Evolutionary conservation across 2,113 vertebrate species (phyloP).

Genomic region (Rutilus rutilus): DNA sequence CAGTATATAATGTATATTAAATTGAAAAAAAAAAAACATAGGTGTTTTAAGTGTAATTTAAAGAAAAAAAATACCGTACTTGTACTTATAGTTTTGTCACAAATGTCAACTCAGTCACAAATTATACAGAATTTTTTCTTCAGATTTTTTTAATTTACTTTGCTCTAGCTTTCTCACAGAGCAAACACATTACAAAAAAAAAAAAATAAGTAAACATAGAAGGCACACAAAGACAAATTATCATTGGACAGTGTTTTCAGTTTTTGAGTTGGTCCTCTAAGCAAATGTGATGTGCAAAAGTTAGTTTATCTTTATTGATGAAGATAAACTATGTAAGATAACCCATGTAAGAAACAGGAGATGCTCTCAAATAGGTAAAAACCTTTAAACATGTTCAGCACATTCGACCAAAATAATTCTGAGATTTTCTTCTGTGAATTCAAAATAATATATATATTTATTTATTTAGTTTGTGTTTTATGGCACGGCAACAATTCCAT

Average conservation of each 20-base stretch:
- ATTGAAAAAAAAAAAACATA: too few species aligned
- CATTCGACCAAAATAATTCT: not conserved
- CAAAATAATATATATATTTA: too few species aligned
- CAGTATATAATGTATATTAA: too few species aligned
- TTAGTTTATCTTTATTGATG: too few species aligned
- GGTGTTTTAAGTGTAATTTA: too few species aligned
- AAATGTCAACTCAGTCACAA: not conserved
- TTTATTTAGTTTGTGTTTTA: not conserved
- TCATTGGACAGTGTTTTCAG: not conserved
- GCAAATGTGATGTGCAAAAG: not conserved
- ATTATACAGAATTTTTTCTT: not conserved
- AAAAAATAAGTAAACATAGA: not conserved
- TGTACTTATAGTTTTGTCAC: too few species aligned
- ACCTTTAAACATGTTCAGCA: not conserved
- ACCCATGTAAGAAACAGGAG: not conserved
- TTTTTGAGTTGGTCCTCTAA: not conserved
- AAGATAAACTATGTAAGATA: too few species aligned
- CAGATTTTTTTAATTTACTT: not conserved
- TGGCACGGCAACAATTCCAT: slow-evolving; percentile 37
- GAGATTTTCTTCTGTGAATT: too few species aligned
- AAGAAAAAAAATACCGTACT: too few species aligned
- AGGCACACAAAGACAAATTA: not conserved
- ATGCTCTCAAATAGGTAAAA: not conserved
- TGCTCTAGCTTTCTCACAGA: not conserved
- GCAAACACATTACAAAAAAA: not conserved